Conservation (phyloP, 2,113 vertebrate genomes). For the Ciconia stormi region DNA sequence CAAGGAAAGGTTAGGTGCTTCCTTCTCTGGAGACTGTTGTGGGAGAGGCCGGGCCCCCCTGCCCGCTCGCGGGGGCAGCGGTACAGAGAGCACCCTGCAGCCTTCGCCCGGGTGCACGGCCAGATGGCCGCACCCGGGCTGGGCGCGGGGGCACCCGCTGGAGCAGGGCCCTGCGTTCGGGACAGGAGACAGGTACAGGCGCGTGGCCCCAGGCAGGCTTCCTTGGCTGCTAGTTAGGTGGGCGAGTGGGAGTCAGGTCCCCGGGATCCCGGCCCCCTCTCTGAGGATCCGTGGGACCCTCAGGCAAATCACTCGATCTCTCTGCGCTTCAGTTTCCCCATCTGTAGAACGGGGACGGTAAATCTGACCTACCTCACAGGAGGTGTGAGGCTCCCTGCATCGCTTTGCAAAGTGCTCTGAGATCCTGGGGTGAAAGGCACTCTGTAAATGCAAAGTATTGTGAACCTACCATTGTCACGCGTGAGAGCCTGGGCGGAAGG, state of each 20-base stretch:
- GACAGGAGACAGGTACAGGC: background rate
- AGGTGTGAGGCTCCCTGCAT: background rate
- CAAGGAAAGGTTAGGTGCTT: background rate
- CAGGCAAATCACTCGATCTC: background rate
- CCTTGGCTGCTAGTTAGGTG: background rate
- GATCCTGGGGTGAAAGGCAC: background rate
- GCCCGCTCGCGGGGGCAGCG: background rate
- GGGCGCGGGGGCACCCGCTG: fast-evolving
- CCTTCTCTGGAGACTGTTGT: background rate
- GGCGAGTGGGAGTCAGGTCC: background rate
- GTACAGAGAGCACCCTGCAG: background rate
- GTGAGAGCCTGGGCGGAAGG: background rate
- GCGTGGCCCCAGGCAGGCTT: background rate
- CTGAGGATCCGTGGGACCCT: background rate
- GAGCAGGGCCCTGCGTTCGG: fast-evolving
- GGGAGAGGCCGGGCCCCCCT: background rate
- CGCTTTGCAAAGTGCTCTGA: background rate
- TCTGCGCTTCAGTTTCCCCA: background rate
- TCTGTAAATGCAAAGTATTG: background rate
- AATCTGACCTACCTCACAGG: background rate
- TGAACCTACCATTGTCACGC: fast-evolving
- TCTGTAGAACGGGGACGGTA: fast-evolving
- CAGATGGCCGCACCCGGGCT: fast-evolving
- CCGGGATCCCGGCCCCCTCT: background rate
- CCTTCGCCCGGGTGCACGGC: background rate